Evolutionary conservation across 23 tunicate species (phyloP).

Genomic region (Styela plicata): DNA sequence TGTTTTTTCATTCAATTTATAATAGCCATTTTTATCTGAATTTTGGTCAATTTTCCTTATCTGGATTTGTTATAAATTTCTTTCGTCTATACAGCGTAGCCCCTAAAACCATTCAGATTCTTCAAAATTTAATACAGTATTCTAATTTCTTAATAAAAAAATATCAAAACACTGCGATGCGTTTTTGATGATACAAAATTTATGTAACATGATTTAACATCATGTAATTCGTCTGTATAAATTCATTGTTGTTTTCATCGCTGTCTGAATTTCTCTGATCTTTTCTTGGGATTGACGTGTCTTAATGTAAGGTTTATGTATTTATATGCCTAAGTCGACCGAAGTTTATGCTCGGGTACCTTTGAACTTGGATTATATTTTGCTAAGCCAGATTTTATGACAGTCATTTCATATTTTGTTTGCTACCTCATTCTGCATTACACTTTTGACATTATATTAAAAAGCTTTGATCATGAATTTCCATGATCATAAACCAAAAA

Average conservation of each 20-base stretch:
- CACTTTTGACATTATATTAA: neutral
- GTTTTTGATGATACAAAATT: no score
- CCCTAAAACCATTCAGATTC: no score
- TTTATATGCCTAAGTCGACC: slow-evolving; percentile 5
- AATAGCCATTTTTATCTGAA: no score
- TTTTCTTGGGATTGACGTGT: neutral
- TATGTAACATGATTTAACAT: neutral
- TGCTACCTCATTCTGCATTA: neutral
- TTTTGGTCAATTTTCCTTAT: no score
- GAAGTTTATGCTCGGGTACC: slow-evolving; percentile 10
- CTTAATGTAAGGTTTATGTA: slow-evolving; percentile 11
- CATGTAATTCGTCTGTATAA: neutral
- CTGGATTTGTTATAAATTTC: no score
- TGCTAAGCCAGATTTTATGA: neutral
- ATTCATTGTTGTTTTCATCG: neutral
- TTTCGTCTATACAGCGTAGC: no score
- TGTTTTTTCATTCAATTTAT: no score
- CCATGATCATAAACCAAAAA: no score
- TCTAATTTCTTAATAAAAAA: no score
- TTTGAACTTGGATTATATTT: neutral
- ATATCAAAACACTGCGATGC: no score
- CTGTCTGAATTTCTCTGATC: neutral
- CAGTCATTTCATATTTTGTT: neutral
- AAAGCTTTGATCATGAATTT: neutral
- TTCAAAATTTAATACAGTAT: no score